Base-by-base conservation (phyloP, 1,140 invertebrate species). In the Zaprionus taronus region DNA sequence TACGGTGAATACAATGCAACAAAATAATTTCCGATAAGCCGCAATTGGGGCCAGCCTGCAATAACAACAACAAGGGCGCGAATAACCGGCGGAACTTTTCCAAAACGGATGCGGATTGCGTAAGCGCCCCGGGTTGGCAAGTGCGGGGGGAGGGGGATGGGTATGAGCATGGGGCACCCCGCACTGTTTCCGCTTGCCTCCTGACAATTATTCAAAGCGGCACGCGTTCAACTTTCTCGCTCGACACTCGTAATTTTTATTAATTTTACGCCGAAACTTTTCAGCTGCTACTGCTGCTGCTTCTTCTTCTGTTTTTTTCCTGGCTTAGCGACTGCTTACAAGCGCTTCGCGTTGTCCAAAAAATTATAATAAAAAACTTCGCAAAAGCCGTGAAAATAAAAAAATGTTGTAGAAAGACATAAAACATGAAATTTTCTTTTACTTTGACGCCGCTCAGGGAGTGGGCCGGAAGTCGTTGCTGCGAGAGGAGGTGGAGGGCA, bases 301-400 rank as follows among this genome's bases (percentile, higher is more conserved):
- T 57, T 38, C 55, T 60, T 51, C 31, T 34, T 11, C 31, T 34
- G 31, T 34, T 34, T 49, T 38, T 60, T 71, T 22, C 57, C 17
- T 51, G 77, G 74, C 83, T 87, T 87, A 87, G 83, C 78, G 74
- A 68, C 81, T 61, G 81, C 83, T 87, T 87, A 87, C 83, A 89
- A 84, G 77, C 71, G 71, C 71, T 89, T 89, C 71, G 78, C 63
- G 67, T 56, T 89, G 83, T 83, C 81, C 84, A 72, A 81, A 60
- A 84, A 86, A 86, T 81, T 81, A 84, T 75, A 89, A 86, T 87
- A 89, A 89, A 84, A 87, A 89, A 87, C 73, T 89, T 87, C 71
- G 58, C 24, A 41, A 61, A 9, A 17, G 60, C n/a, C 6, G 57
- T 15, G 36, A 24, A 41, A 44, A n/a, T 69, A 51, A 78, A 58